Base-by-base conservation (phyloP, 2,888 invertebrate genomes). In the Tridacna gigas region DNA sequence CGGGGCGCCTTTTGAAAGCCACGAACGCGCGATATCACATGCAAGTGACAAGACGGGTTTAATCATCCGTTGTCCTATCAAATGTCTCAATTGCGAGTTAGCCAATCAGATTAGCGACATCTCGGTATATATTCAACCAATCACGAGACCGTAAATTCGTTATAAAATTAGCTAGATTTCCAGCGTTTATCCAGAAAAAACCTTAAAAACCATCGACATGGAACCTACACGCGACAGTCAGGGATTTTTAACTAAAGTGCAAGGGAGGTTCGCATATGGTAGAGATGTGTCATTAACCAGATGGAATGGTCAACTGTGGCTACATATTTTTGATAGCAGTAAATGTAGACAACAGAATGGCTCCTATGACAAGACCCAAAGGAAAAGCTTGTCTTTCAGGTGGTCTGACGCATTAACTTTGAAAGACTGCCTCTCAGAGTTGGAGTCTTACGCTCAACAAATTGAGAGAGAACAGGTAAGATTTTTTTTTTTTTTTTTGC, bases 181-280 rank as follows among this genome's bases (percentile, higher is more conserved):
- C n/a, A n/a, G n/a, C n/a, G n/a, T n/a, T n/a, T n/a, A n/a, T n/a
- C n/a, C n/a, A n/a, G n/a, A n/a, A n/a, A n/a, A n/a, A n/a, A n/a
- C n/a, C n/a, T n/a, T n/a, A n/a, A n/a, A n/a, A n/a, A 48, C 37
- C 37, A n/a, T n/a, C n/a, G 74, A 22, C 51, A 74, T 74, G 74
- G 74, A 79, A 18, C 66, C 74, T 37, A 25, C 74, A 37, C 74
- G 74, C 79, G 74, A 79, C 26, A 74, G 26, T 61, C 22, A 74
- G 15, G 79, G 79, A 28, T 79, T 79, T 74, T 65, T 79, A 56
- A 45, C 22, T 18, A 79, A 74, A 67, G 79, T 74, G 28, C 13
- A 60, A 45, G 74, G 79, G 22, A 63, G 51, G 25, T 74, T 79
- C 45, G 79, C 22, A n/a, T 79, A 79, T 79, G 66, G 79, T 9